Percentiles rank a stretch among this genome's conserved stretches.
Evolutionary conservation across 1,140 invertebrate genomes (phyloP).

Genomic region (Anoplophora glabripennis): DNA sequence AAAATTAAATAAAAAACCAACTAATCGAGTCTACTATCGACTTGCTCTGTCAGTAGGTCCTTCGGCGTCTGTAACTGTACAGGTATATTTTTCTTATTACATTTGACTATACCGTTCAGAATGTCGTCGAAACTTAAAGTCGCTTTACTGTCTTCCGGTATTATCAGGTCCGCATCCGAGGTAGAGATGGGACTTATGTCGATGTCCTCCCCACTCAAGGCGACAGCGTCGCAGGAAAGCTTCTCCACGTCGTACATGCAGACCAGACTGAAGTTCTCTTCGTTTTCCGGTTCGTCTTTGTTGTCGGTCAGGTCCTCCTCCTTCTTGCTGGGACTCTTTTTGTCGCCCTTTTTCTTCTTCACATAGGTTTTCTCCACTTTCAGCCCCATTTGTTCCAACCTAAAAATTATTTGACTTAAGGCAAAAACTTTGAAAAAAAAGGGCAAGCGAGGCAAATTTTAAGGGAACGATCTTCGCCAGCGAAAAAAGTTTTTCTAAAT

Average conservation of each 20-base stretch:
- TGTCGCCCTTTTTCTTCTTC: conserved; percentile 25
- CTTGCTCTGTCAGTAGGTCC: background rate
- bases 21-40: too few species aligned
- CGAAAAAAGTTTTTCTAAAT: too few species aligned
- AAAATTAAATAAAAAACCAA: too few species aligned
- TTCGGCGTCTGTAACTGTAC: conserved; percentile 9
- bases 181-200: conserved; percentile 21
- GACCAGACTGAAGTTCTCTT: conserved; percentile 13
- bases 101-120: conserved; percentile 31
- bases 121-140: conserved; percentile 33
- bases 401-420: too few species aligned
- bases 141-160: conserved; percentile 24
- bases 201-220: conserved; percentile 27
- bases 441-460: background rate
- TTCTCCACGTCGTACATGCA: conserved; percentile 39
- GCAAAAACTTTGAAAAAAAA: too few species aligned
- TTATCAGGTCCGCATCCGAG: conserved; percentile 28
- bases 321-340: conserved; percentile 3
- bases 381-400: conserved; percentile 37
- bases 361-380: conserved; percentile 34
- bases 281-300: conserved; percentile 24
- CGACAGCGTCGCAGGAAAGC: conserved; percentile 26
- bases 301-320: conserved; percentile 17
- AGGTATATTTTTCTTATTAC: conserved; percentile 34
- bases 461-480: too few species aligned